Percentiles rank a stretch among this genome's conserved stretches.
Evolutionary conservation across 1,140 invertebrate genomes (phyloP).

Genomic region (Venturia canescens): DNA sequence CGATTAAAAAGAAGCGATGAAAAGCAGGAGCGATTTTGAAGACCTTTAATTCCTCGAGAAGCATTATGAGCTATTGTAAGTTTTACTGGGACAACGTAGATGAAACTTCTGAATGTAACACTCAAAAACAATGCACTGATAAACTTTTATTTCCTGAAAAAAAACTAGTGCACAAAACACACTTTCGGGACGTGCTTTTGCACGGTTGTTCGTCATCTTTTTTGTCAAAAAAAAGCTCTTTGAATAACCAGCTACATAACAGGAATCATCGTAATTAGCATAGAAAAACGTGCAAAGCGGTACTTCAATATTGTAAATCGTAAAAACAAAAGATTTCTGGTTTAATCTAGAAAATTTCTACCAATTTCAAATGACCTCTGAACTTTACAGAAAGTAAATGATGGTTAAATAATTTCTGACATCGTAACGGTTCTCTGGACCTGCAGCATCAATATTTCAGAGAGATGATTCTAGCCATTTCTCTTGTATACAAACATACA

Average conservation of each 20-base stretch:
- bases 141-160: no score
- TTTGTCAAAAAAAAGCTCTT: not conserved
- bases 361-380: conserved; percentile 10
- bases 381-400: conserved; percentile 38
- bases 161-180: no score
- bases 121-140: not conserved
- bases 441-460: conserved; percentile 22
- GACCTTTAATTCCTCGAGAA: no score
- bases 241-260: not conserved
- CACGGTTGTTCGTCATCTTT: not conserved
- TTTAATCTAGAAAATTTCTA: no score
- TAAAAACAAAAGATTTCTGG: no score
- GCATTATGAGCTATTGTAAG: not conserved
- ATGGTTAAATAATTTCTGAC: conserved; percentile 27
- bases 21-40: no score
- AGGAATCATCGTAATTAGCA: not conserved
- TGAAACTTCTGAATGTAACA: no score
- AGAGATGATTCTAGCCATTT: not conserved
- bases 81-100: not conserved
- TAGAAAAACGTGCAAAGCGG: not conserved
- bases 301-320: no score
- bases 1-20: no score
- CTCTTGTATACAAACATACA: not conserved
- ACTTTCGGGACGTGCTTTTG: not conserved
- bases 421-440: not conserved